A percentile compares a stretch with the other conserved stretches of the same genome.
phyloP scores from a whole-genome alignment of 2,113 vertebrate genomes.

The Argyrosomus japonicus region DNA sequence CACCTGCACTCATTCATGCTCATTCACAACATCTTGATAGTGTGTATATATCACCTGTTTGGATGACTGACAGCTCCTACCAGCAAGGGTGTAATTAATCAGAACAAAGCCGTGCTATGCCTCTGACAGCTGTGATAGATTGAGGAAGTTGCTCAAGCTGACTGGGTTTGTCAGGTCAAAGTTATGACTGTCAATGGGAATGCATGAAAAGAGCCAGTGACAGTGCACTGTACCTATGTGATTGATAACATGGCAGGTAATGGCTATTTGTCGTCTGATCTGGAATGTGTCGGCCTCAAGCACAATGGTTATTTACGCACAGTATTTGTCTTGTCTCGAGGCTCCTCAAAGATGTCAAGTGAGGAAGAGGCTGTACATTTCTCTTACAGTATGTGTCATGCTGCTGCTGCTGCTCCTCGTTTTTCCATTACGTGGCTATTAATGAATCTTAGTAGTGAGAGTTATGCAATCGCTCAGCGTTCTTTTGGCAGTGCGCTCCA shows the following conservation, averaged over 20 bases:
- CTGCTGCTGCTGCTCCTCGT: conserved; percentile 1
- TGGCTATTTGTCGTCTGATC: conserved; percentile 69
- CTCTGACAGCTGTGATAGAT: conserved; percentile 81
- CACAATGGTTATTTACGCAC: conserved; percentile 53
- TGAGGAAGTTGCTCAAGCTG: conserved; percentile 79
- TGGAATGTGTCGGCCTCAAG: conserved; percentile 67
- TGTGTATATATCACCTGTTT: conserved; percentile 61
- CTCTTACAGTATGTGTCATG: not conserved
- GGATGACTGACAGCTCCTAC: conserved; percentile 74
- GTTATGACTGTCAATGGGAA: conserved; percentile 75
- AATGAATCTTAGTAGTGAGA: conserved; percentile 33
- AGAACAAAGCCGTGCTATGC: conserved; percentile 67
- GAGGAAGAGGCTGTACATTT: conserved; percentile 22
- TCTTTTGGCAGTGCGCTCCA: conserved; percentile 26
- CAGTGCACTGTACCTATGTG: conserved; percentile 65
- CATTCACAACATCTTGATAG: conserved; percentile 66
- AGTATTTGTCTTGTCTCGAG: conserved; percentile 54
- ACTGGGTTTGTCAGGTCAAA: conserved; percentile 72
- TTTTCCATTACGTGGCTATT: conserved; percentile 48
- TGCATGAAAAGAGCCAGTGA: conserved; percentile 67
- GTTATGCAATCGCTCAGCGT: conserved; percentile 45
- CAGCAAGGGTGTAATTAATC: conserved; percentile 80
- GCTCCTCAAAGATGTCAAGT: conserved; percentile 26
- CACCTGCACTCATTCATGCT: conserved; percentile 63
- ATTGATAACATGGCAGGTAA: conserved; percentile 65